These are phyloP conservation scores for Folsomia candida DNA, from an alignment of 2,888 invertebrate genomes.

Conservation along the genomic window DNA sequence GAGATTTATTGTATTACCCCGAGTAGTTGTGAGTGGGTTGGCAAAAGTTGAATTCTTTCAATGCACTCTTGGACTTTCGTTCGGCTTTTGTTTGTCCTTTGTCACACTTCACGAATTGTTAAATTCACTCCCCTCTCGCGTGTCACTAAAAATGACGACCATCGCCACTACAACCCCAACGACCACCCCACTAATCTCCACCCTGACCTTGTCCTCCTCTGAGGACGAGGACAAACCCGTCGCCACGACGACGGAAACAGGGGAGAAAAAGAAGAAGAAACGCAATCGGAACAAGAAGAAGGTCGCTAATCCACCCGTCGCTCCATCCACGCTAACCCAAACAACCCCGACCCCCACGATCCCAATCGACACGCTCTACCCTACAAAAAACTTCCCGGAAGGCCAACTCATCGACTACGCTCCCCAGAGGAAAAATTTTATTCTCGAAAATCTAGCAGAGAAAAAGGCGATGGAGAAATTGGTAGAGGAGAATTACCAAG, in stretches of 20 bases:
- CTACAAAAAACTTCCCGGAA: conserved; percentile 11
- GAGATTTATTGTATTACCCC: too few relatives aligned
- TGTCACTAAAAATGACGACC: too few relatives aligned
- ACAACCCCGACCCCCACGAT: conserved; percentile 26
- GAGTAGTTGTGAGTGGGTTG: too few relatives aligned
- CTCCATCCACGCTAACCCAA: background rate
- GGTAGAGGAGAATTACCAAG: conserved; percentile 89
- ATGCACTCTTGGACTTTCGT: too few relatives aligned
- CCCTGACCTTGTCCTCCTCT: too few relatives aligned
- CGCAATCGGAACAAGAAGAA: conserved; percentile 69
- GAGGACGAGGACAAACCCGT: background rate
- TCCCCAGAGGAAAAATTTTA: conserved; percentile 24
- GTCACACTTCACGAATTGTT: too few relatives aligned
- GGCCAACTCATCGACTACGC: conserved; percentile 24
- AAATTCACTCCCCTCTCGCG: too few relatives aligned
- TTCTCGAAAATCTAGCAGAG: conserved; percentile 58
- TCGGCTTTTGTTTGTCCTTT: too few relatives aligned
- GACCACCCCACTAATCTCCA: too few relatives aligned
- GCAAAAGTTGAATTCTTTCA: too few relatives aligned
- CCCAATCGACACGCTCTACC: conserved; percentile 26
- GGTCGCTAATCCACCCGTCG: conserved; percentile 35
- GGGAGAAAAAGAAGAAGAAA: conserved; percentile 41
- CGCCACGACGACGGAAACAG: conserved; percentile 7
- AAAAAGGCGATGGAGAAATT: conserved; percentile 79
- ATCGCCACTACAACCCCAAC: too few relatives aligned